phyloP scores from a whole-genome alignment of 2,113 vertebrate species.

The Laterallus jamaicensis region DNA sequence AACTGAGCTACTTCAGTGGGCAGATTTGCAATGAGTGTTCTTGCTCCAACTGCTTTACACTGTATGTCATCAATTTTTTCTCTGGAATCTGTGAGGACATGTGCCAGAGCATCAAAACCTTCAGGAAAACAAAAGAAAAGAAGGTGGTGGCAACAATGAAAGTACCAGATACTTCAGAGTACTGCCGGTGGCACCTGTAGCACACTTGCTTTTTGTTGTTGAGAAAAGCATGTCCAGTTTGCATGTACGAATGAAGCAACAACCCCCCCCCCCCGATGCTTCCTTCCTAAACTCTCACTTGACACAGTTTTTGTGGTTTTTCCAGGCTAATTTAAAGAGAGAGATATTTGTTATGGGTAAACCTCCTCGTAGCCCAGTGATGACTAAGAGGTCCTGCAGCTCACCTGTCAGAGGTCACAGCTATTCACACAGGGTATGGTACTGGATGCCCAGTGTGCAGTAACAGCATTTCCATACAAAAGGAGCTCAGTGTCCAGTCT shows the following conservation, averaged over 20 bases:
- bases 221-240: slow-evolving; percentile 24
- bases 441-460: slow-evolving; percentile 52
- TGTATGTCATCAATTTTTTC: background rate
- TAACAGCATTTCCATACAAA: background rate
- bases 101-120: background rate
- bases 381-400: slow-evolving; percentile 84
- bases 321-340: slow-evolving; percentile 86
- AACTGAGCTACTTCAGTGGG: background rate
- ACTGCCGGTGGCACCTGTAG: background rate
- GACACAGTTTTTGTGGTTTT: slow-evolving; percentile 83
- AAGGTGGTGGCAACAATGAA: background rate
- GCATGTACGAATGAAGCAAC: background rate
- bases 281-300: slow-evolving; percentile 48
- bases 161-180: background rate
- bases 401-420: slow-evolving; percentile 85
- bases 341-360: slow-evolving; percentile 89
- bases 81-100: background rate
- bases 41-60: background rate
- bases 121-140: no score
- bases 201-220: background rate
- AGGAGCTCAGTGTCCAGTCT: slow-evolving; percentile 28
- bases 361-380: slow-evolving; percentile 95
- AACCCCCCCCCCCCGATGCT: background rate
- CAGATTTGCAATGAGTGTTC: background rate
- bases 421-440: slow-evolving; percentile 89